A percentile compares a stretch with the other conserved stretches of the same genome.
phyloP scores from a whole-genome alignment of 2,888 invertebrate species.

The Toxonevra muliebris region DNA sequence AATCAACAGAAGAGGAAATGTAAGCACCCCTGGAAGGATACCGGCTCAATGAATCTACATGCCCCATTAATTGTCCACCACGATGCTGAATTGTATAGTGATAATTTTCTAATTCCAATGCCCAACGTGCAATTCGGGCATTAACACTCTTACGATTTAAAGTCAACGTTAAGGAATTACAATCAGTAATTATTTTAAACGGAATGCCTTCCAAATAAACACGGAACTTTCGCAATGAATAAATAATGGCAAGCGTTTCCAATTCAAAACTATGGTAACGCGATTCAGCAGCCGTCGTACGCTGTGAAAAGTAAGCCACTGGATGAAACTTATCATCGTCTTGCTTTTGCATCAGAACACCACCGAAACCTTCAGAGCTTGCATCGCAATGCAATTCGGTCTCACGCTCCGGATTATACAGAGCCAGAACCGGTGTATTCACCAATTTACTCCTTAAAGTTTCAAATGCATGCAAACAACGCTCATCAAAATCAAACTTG shows the following conservation, averaged over 20 bases:
- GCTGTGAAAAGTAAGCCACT: conserved; percentile 32
- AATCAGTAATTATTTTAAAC: no score
- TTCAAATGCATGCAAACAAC: no score
- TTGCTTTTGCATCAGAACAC: conserved; percentile 30
- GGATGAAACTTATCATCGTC: conserved; percentile 29
- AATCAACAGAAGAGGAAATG: no score
- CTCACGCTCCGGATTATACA: no score
- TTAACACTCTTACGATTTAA: conserved; percentile 40
- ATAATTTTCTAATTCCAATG: conserved; percentile 41
- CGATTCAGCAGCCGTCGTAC: conserved; percentile 40
- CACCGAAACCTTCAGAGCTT: conserved; percentile 31
- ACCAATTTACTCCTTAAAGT: conserved; percentile 24
- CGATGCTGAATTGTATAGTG: conserved; percentile 36
- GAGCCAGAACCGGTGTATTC: conserved; percentile 22
- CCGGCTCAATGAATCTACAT: conserved; percentile 38
- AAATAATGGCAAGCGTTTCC: conserved; percentile 46
- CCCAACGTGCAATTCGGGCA: no score
- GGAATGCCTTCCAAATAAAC: no score
- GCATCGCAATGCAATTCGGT: conserved; percentile 36
- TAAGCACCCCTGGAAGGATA: no score
- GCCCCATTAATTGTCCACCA: conserved; percentile 35
- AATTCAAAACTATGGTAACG: conserved; percentile 55
- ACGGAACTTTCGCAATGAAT: conserved; percentile 36
- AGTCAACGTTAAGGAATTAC: no score
- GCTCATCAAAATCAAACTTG: conserved; percentile 26